Conservation (phyloP, 2,888 invertebrate species). For the Smittia aterrima region DNA sequence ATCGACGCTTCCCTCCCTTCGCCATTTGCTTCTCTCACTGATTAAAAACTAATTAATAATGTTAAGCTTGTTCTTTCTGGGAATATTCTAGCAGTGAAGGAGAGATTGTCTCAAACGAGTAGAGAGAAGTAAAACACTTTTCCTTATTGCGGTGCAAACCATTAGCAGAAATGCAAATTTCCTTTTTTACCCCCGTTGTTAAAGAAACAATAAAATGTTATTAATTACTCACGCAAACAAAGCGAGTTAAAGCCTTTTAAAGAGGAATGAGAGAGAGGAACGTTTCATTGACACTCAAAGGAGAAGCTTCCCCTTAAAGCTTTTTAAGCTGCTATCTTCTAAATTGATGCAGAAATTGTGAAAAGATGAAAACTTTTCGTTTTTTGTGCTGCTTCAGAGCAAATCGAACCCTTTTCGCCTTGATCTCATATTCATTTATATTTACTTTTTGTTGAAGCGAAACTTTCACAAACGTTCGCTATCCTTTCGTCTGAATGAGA, state of each 20-base stretch:
- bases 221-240: conserved; percentile 33
- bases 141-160: not conserved
- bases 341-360: not conserved
- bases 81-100: too few relatives aligned
- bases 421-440: not conserved
- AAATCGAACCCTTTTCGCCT: conserved; percentile 15
- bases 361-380: conserved; percentile 3
- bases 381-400: not conserved
- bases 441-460: conserved; percentile 4
- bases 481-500: not conserved
- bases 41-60: conserved; percentile 18
- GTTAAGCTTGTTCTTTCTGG: too few relatives aligned
- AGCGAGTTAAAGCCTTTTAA: not conserved
- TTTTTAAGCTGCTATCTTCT: not conserved
- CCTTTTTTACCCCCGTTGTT: not conserved
- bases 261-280: not conserved
- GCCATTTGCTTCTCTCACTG: not conserved
- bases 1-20: not conserved
- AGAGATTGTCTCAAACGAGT: too few relatives aligned
- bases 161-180: conserved; percentile 25
- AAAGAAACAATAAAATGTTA: conserved; percentile 26
- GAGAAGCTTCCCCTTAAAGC: not conserved
- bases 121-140: not conserved
- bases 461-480: not conserved
- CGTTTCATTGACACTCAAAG: not conserved